Base-by-base conservation (phyloP, 2,888 invertebrate genomes). In the Uloborus plumipes region DNA sequence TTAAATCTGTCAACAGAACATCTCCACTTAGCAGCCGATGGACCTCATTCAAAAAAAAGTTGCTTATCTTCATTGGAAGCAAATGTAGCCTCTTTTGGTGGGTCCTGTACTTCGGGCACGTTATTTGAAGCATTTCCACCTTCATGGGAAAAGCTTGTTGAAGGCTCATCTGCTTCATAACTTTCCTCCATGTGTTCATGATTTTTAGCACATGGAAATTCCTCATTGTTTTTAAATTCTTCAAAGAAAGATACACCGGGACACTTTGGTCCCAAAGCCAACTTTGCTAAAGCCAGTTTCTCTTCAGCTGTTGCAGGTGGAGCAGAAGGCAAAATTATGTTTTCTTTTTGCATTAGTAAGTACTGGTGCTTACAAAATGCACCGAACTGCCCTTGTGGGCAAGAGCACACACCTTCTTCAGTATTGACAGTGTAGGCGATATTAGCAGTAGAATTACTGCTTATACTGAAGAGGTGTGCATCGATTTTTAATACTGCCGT, bases 311-410 rank as follows among this genome's bases (percentile, higher is more conserved):
- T 15, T 39, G 47, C 26, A 15, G 69, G 53, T 3, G 55, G 69
- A 16, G 26, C 18, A 51, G 51, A 53, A 26, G 53, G 69, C 4
- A 69, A 26, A 14, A 4, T 20, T 9, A 67, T 13, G 6, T 51
- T 18, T 16, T 50, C 14, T 14, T 50, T 16, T 14, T 50, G 13
- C 0, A 20, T 15, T 2, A 67, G 22, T 2, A 50, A 9, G 22
- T 13, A 50, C 16, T 67, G 67, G 20, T 67, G 67, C 26, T 67
- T 67, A 22, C 67, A 67, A 18, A 67, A 67, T 7, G 67, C 50
- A 15, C 67, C 67, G 50, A n/a, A 18, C 9, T 39, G 16, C 11
- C 67, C 67, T 16, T 13, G 15, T 20, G 20, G 47, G 14, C 67
- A 67, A 50, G 67, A 14, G 20, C 67, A 50, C 22, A 67, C 20